These are phyloP conservation scores for Agrotis exclamationis DNA, from an alignment of 2,888 invertebrate species.

Conservation along the genomic window DNA sequence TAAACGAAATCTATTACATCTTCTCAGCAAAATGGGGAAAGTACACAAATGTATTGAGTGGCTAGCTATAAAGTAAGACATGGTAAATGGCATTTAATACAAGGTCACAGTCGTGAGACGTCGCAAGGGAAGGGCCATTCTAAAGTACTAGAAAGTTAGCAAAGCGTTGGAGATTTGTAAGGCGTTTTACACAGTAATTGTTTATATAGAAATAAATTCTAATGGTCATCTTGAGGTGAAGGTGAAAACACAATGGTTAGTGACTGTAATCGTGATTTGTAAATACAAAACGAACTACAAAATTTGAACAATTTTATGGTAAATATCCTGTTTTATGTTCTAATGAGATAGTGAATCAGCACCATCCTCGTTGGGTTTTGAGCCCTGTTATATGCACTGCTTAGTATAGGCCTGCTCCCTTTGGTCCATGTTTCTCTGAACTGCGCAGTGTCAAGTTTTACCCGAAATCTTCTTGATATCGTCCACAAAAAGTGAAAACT, in stretches of 20 bases:
- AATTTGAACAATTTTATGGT: too few species aligned
- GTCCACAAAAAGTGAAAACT: too few species aligned
- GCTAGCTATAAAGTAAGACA: slow-evolving; percentile 39
- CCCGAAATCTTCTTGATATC: too few species aligned
- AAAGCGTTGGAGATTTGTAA: slow-evolving; percentile 26
- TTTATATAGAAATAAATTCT: slow-evolving; percentile 21
- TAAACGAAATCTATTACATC: slow-evolving; percentile 12
- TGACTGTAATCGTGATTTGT: neutral
- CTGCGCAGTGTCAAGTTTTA: too few species aligned
- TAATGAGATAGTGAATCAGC: too few species aligned
- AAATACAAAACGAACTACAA: too few species aligned
- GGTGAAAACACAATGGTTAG: slow-evolving; percentile 5
- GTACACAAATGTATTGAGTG: slow-evolving; percentile 39
- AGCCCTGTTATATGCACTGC: too few species aligned
- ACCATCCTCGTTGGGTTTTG: too few species aligned
- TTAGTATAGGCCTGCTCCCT: too few species aligned
- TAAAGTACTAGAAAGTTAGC: slow-evolving; percentile 59
- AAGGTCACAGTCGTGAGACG: slow-evolving; percentile 62
- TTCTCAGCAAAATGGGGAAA: slow-evolving; percentile 47
- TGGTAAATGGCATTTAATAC: slow-evolving; percentile 57
- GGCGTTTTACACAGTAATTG: slow-evolving; percentile 23
- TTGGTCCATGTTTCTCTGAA: too few species aligned
- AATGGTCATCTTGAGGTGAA: neutral
- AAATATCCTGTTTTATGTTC: too few species aligned
- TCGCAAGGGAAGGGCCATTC: slow-evolving; percentile 52